Percentiles rank a stretch among this genome's conserved stretches.
Evolutionary conservation across 2,113 vertebrate genomes (phyloP).

Genomic region (Rhea pennata): DNA sequence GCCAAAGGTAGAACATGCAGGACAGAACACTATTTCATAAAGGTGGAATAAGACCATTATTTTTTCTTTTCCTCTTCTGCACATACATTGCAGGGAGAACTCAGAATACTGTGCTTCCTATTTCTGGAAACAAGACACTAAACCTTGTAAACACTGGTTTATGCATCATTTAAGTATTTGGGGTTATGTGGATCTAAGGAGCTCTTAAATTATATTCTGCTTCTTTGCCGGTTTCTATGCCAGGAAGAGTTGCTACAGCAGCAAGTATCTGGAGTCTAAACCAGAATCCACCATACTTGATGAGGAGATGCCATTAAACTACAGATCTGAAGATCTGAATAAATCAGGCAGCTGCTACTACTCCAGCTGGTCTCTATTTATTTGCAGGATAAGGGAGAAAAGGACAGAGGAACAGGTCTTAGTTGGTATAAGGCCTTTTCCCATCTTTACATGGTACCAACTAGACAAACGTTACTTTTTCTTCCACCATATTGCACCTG

Average conservation of each 20-base stretch:
- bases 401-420: background rate
- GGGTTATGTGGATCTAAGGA: conserved; percentile 9
- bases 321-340: conserved; percentile 1
- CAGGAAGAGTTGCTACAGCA: background rate
- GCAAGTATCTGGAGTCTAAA: background rate
- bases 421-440: background rate
- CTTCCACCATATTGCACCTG: background rate
- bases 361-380: background rate
- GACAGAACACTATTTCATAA: background rate
- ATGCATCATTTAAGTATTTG: background rate
- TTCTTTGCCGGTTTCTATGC: background rate
- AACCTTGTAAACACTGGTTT: conserved; percentile 18
- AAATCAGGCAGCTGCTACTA: background rate
- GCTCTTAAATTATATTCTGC: background rate
- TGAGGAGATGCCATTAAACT: background rate
- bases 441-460: background rate
- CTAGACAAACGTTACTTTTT: background rate
- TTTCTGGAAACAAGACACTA: conserved; percentile 15
- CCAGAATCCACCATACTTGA: background rate
- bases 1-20: background rate
- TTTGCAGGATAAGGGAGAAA: background rate
- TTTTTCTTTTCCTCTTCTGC: background rate
- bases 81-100: background rate
- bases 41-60: background rate
- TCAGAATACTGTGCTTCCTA: background rate